Conservation (phyloP, 1,140 invertebrate genomes). For the Neelides sp. region DNA sequence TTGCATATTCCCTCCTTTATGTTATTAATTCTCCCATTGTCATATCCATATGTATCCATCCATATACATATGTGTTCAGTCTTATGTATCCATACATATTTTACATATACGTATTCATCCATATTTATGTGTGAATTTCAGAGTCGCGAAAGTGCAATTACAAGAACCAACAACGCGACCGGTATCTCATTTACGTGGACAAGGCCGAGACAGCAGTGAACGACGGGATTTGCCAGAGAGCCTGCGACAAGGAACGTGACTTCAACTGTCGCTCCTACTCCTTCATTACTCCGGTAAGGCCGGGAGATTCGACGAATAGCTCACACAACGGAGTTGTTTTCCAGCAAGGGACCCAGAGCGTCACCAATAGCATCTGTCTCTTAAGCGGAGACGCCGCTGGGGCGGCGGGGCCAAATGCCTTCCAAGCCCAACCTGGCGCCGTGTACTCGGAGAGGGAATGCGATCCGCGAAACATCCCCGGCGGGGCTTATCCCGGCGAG, state of each 20-base stretch:
- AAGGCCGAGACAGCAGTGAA: constrained; percentile 37
- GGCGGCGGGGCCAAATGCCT: constrained; percentile 35
- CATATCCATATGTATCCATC: too few species aligned
- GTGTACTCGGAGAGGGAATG: constrained; percentile 38
- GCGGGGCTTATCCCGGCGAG: constrained; percentile 13
- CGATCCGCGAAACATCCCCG: constrained; percentile 18
- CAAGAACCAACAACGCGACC: constrained; percentile 34
- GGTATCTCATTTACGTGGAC: constrained; percentile 38
- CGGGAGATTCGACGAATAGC: background rate
- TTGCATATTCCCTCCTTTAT: too few species aligned
- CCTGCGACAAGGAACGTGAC: constrained; percentile 39
- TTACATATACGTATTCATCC: too few species aligned
- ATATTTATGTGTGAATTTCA: constrained; percentile 28
- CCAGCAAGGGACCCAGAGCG: constrained; percentile 23
- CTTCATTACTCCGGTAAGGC: constrained; percentile 38
- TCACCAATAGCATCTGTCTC: constrained; percentile 34
- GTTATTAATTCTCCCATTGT: too few species aligned
- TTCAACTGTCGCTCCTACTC: constrained; percentile 42
- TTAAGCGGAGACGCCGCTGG: constrained; percentile 37
- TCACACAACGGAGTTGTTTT: background rate
- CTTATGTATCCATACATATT: too few species aligned
- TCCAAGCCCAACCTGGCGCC: constrained; percentile 35
- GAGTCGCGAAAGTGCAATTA: constrained; percentile 36
- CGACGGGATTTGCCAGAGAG: constrained; percentile 37
- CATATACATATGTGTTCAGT: too few species aligned